These are phyloP conservation scores for Mythimna loreyi DNA, from an alignment of 2,888 invertebrate genomes.

Conservation along the genomic window DNA sequence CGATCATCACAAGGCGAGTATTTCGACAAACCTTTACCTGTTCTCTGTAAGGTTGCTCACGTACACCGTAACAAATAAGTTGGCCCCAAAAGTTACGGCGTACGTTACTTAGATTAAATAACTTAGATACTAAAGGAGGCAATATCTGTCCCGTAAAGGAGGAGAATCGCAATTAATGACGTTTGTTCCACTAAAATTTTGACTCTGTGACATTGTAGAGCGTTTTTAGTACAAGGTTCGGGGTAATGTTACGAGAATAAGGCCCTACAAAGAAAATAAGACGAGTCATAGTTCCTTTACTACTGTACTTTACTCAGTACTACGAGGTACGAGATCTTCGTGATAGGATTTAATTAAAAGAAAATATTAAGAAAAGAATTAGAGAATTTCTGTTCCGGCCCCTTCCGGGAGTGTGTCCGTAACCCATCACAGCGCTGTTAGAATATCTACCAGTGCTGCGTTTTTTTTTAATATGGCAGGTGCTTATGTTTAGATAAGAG, in stretches of 20 bases:
- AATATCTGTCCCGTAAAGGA: conserved; percentile 66
- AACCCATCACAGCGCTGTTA: no score
- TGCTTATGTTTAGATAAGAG: no score
- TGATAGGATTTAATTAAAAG: not conserved
- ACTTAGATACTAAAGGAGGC: conserved; percentile 66
- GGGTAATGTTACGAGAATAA: not conserved
- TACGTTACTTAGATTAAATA: conserved; percentile 69
- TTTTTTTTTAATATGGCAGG: no score
- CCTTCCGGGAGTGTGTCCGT: no score
- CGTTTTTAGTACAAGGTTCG: conserved; percentile 24
- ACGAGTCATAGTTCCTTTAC: not conserved
- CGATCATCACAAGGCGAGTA: conserved; percentile 40
- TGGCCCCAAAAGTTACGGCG: conserved; percentile 61
- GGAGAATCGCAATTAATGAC: conserved; percentile 61
- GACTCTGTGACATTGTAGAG: conserved; percentile 40
- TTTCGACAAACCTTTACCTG: conserved; percentile 57
- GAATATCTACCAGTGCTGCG: no score
- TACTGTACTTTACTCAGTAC: not conserved
- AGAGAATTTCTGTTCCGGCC: not conserved
- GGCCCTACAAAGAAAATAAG: not conserved
- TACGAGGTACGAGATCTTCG: not conserved
- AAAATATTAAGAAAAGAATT: not conserved
- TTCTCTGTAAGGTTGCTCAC: conserved; percentile 55
- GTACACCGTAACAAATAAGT: conserved; percentile 64
- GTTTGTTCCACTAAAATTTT: conserved; percentile 65